Evolutionary conservation across 2,113 vertebrate genomes (phyloP), one percentile per base, ranked within the genome.

Genomic region (Daphoenositta chrysoptera): DNA sequence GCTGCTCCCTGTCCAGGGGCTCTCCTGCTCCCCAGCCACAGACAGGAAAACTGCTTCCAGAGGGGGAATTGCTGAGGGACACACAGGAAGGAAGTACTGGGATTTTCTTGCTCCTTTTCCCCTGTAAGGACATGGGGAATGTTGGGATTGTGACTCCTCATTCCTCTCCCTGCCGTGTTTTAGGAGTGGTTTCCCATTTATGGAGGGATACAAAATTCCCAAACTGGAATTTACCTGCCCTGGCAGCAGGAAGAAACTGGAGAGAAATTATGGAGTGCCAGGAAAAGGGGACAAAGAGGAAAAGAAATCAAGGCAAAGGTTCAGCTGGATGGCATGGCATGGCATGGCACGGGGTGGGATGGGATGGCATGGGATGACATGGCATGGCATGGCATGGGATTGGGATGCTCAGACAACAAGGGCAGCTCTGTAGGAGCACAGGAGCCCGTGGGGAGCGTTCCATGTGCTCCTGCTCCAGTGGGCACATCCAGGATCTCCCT

Each of bases 331-430:
- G 40, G 40, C 13, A 42, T 42, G 40, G 40, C 13, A 42, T 42
- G 40, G 40, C 13, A n/a, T n/a, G n/a, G n/a, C n/a, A n/a, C n/a
- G n/a, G 44, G 44, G 15, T 42, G 40, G 40, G 40, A 42, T 42
- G 40, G 40, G 40, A 42, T 42, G 40, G 40, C 13, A 42, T 42
- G 40, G 40, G 40, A 42, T 42, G 40, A 15, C 13, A 42, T 42
- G 40, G 40, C 13, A 42, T 42, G 40, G 40, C 13, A 42, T 42
- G 40, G 40, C 13, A n/a, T n/a, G n/a, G n/a, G n/a, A n/a, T n/a
- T 15, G 22, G 40, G 87, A 70, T 70, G 80, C 37, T 4, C 15
- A n/a, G 80, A 45, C 58, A 96, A 45, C 58, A 96, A 95, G 95
- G 91, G 54, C 24, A 33, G 64, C 89, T 86, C 95, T 94, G 93